Base-by-base conservation (phyloP, 2,113 vertebrate species). In the Glaucomys volans region DNA sequence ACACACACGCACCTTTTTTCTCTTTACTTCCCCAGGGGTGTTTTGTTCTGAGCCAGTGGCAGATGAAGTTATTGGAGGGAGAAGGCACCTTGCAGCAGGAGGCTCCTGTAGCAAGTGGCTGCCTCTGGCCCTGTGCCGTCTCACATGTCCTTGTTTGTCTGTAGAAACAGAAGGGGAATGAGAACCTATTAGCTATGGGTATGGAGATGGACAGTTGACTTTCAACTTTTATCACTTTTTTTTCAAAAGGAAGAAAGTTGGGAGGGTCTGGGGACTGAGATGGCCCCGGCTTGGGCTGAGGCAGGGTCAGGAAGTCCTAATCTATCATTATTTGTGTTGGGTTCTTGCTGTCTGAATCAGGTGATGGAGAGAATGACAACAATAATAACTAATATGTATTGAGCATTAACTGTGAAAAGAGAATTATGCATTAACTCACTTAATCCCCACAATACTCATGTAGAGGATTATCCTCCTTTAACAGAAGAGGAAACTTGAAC, bases 21-120 rank as follows among this genome's bases (percentile, higher is more conserved):
- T 95, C 0, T 97, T 82, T 77, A 90, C 26, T 24, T 98, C 91
- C 28, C 64, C 98, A 82, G 79, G 24, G 44, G 85, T 52, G 57
- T 85, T 54, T 95, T 93, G 75, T 71, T 96, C 94, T 37, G 57
- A 92, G 86, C 26, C 86, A 75, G 57, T 72, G 87, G 84, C 95
- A 92, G 97, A 92, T 54, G n/a, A n/a, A n/a, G 87, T 66, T 47
- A 98, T 37, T 82, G 96, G 97, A 88, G 97, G 97, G 24, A 98
- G 95, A 91, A 96, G 75, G 7, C 47, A 50, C 30, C 82, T 97
- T 93, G 96, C 81, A 52, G 82, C 82, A 57, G 89, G 59, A 37
- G 79, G 82, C 47, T 77, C 71, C 97, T 30, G 86, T 35, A 52
- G 77, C 11, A 52, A 67, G 87, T 54, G 84, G 59, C 94, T 57